These are phyloP conservation scores for Rafetus swinhoei DNA, from an alignment of 2,113 vertebrate species.

Conservation along the genomic window DNA sequence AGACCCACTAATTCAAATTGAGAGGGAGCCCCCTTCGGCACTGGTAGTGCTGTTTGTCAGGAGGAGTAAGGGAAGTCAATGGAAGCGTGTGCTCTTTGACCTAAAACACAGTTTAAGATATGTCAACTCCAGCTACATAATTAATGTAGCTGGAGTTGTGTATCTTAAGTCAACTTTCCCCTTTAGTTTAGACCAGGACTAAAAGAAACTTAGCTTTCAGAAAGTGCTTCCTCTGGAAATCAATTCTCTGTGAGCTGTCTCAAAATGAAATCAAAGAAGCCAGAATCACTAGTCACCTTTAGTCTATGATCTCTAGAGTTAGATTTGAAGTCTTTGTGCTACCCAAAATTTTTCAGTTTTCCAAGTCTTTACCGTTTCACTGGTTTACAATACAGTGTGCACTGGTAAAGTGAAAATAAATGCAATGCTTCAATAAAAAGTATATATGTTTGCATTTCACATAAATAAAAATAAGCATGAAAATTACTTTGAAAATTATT, in stretches of 20 bases:
- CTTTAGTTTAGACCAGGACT: too few species aligned
- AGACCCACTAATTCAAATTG: too few species aligned
- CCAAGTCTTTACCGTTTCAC: not conserved
- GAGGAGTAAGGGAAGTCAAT: too few species aligned
- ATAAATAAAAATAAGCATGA: not conserved
- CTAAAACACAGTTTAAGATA: too few species aligned
- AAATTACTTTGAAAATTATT: not conserved
- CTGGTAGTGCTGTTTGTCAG: too few species aligned
- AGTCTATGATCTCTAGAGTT: not conserved
- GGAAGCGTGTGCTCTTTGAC: too few species aligned
- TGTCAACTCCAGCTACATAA: too few species aligned
- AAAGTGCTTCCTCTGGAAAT: not conserved
- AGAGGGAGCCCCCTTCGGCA: too few species aligned
- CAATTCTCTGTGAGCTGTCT: not conserved
- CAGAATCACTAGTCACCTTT: not conserved
- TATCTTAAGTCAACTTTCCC: too few species aligned
- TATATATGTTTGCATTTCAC: not conserved
- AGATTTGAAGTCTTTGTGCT: not conserved
- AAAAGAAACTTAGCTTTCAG: not conserved
- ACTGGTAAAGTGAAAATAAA: not conserved
- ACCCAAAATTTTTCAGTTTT: not conserved
- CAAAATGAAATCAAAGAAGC: not conserved
- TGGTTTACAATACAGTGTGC: not conserved
- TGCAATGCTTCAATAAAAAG: not conserved
- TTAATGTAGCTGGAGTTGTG: too few species aligned